phyloP scores from a whole-genome alignment of 2,888 invertebrate genomes.

The Sabatieria punctata region DNA sequence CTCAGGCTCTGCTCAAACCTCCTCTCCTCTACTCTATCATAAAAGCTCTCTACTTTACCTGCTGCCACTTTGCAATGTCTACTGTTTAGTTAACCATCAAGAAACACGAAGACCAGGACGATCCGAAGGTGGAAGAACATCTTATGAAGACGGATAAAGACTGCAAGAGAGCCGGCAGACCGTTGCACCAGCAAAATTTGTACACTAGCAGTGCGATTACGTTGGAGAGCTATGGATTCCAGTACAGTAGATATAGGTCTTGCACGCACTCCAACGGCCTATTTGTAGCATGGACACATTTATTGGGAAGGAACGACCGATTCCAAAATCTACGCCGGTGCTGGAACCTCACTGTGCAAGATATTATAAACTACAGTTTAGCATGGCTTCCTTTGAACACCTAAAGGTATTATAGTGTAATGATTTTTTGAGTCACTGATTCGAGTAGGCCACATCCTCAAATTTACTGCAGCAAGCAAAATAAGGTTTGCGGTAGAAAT shows the following conservation, averaged over 20 bases:
- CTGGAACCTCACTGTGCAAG: not conserved
- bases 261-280: no score
- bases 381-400: not conserved
- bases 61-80: not conserved
- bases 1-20: no score
- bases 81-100: conserved; percentile 9
- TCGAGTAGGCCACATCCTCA: no score
- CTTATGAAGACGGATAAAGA: conserved; percentile 39
- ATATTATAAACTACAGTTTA: not conserved
- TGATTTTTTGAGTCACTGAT: no score
- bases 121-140: conserved; percentile 8
- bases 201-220: conserved; percentile 42
- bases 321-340: no score
- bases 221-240: conserved; percentile 19
- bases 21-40: no score
- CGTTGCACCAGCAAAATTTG: conserved; percentile 50
- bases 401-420: not conserved
- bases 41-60: no score
- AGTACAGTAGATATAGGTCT: no score
- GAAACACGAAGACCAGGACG: conserved; percentile 21
- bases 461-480: no score
- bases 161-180: conserved; percentile 48
- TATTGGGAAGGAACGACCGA: no score
- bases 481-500: no score
- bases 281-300: no score